A percentile compares a stretch with the other conserved stretches of the same genome.
phyloP scores from a whole-genome alignment of 92 coral and sea anemone species.

The Diadumene lineata region DNA sequence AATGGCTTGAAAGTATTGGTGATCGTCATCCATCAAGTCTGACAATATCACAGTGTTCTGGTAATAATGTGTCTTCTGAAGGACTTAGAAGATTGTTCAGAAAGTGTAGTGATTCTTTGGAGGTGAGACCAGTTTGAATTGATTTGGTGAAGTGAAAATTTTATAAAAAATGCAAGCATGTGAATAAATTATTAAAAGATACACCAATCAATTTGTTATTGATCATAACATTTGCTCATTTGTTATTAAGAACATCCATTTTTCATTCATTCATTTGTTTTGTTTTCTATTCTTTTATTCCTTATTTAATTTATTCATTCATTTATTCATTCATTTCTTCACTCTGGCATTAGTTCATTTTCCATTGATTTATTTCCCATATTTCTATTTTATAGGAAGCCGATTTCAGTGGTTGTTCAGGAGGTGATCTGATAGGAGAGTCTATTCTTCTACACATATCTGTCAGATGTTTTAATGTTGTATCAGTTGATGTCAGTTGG shows the following conservation, averaged over 20 bases:
- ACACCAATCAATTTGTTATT: neutral
- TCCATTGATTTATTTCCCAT: neutral
- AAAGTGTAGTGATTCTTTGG: slow-evolving; percentile 77
- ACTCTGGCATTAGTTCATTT: neutral
- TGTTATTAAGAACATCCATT: neutral
- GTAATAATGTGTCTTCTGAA: slow-evolving; percentile 69
- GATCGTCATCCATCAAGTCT: slow-evolving; percentile 74
- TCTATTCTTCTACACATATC: slow-evolving; percentile 93
- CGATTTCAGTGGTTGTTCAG: slow-evolving; percentile 90
- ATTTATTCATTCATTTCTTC: neutral
- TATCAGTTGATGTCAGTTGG: slow-evolving; percentile 97
- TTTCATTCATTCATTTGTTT: neutral
- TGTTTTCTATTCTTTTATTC: neutral
- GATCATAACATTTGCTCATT: neutral
- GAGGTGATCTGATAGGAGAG: slow-evolving; percentile 95
- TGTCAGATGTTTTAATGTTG: slow-evolving; percentile 75
- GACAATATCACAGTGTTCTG: slow-evolving; percentile 82
- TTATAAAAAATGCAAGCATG: too few species aligned
- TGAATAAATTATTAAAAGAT: too few species aligned
- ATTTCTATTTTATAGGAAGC: slow-evolving; percentile 59
- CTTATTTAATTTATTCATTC: neutral
- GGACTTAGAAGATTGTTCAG: slow-evolving; percentile 88
- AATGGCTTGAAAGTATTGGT: slow-evolving; percentile 78
- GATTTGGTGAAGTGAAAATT: too few species aligned
- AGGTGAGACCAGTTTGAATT: slow-evolving; percentile 73